These are phyloP conservation scores for Apotomis turbidana DNA, from an alignment of 2,888 invertebrate genomes.

Conservation along the genomic window DNA sequence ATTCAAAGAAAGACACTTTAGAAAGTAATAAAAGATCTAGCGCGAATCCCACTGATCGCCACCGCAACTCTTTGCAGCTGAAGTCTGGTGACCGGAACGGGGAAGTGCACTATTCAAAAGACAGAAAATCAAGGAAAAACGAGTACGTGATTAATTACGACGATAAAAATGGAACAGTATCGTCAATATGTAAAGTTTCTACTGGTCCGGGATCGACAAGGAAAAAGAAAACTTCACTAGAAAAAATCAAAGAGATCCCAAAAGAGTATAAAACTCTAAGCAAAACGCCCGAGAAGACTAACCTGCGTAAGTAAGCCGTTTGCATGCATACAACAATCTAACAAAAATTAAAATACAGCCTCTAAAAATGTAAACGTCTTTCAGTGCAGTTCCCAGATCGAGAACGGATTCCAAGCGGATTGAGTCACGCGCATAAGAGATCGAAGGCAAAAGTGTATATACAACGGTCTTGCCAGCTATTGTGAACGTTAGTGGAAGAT, in stretches of 20 bases:
- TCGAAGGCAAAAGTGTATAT: slow-evolving; percentile 65
- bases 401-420: slow-evolving; percentile 62
- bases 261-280: slow-evolving; percentile 61
- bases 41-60: slow-evolving; percentile 35
- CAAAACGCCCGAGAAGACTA: slow-evolving; percentile 66
- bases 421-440: slow-evolving; percentile 62
- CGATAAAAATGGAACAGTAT: slow-evolving; percentile 78
- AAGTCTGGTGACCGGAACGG: slow-evolving; percentile 47
- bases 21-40: slow-evolving; percentile 31
- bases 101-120: slow-evolving; percentile 48
- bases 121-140: slow-evolving; percentile 59
- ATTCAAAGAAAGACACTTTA: slow-evolving; percentile 30
- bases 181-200: slow-evolving; percentile 74
- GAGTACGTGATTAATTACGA: slow-evolving; percentile 79
- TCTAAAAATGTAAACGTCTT: slow-evolving; percentile 72
- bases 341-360: slow-evolving; percentile 60
- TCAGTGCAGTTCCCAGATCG: slow-evolving; percentile 77
- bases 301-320: slow-evolving; percentile 78
- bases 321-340: slow-evolving; percentile 70
- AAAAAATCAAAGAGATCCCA: slow-evolving; percentile 57
- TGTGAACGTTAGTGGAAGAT: slow-evolving; percentile 52
- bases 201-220: slow-evolving; percentile 59
- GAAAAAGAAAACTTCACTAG: slow-evolving; percentile 60
- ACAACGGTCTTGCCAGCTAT: slow-evolving; percentile 76
- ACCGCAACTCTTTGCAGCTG: slow-evolving; percentile 38